These are phyloP conservation scores for Valencia hispanica DNA, from an alignment of 2,797 vertebrate species.

Conservation along the genomic window DNA sequence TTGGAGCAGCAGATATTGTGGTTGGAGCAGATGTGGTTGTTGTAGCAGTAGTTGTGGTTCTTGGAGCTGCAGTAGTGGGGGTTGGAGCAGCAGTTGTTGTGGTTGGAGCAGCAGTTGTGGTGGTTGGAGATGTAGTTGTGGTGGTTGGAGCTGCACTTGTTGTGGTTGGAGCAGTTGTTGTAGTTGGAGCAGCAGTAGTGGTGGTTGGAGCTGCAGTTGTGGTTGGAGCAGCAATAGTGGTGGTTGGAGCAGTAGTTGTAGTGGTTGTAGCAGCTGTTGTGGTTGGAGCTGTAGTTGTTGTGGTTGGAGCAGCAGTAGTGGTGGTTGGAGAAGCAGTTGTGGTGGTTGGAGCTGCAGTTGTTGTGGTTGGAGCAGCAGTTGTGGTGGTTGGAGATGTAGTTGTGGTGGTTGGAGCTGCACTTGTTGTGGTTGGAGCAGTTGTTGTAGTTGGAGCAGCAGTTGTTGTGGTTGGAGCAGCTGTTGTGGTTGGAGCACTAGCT, in stretches of 20 bases:
- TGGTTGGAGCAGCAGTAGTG: neutral
- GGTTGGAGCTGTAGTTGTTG: neutral
- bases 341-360: neutral
- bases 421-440: neutral
- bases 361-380: neutral
- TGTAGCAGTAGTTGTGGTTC: neutral
- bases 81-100: no score
- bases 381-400: neutral
- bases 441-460: neutral
- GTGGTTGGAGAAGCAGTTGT: neutral
- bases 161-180: neutral
- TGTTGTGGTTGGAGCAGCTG: no score
- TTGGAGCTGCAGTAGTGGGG: neutral
- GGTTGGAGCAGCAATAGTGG: neutral
- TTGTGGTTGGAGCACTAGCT: neutral
- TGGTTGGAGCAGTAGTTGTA: neutral
- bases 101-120: neutral
- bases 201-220: neutral
- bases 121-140: neutral
- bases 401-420: neutral
- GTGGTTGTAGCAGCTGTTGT: neutral
- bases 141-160: no score
- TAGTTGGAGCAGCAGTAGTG: neutral
- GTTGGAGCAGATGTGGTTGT: neutral
- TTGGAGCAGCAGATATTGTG: neutral